Percentiles rank a stretch among this genome's conserved stretches.
Conservation (phyloP, 2,888 invertebrate species). For the Caenorhabditis angaria region DNA sequence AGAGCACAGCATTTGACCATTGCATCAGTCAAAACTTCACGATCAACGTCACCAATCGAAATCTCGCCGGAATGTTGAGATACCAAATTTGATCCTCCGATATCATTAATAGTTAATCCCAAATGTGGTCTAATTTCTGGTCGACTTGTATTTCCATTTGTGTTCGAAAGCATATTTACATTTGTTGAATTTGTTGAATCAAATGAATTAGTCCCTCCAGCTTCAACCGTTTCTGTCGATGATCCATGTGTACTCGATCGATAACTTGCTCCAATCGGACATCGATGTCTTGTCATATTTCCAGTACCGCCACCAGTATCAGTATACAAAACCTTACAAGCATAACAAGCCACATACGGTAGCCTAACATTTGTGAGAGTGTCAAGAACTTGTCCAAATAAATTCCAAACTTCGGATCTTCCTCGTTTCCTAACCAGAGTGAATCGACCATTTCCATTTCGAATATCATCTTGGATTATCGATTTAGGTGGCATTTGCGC, state of each 20-base stretch:
- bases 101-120: slow-evolving; percentile 14
- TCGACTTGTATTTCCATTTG: neutral
- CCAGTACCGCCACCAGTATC: slow-evolving; percentile 71
- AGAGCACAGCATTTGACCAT: slow-evolving; percentile 50
- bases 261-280: slow-evolving; percentile 62
- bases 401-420: slow-evolving; percentile 69
- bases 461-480: slow-evolving; percentile 53
- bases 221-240: slow-evolving; percentile 52
- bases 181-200: slow-evolving; percentile 34
- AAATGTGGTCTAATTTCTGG: slow-evolving; percentile 8
- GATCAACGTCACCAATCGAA: slow-evolving; percentile 53
- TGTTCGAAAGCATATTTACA: neutral
- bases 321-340: slow-evolving; percentile 70
- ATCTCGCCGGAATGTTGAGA: slow-evolving; percentile 37
- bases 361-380: slow-evolving; percentile 62
- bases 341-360: slow-evolving; percentile 70
- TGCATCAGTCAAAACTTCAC: slow-evolving; percentile 49
- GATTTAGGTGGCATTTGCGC: slow-evolving; percentile 54
- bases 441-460: slow-evolving; percentile 53
- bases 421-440: slow-evolving; percentile 66
- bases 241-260: slow-evolving; percentile 49
- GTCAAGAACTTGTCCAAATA: slow-evolving; percentile 71
- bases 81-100: slow-evolving; percentile 7
- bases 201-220: slow-evolving; percentile 38
- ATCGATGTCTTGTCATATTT: slow-evolving; percentile 70